Conservation (phyloP, 1,140 invertebrate genomes). For the Calliphora vicina region DNA sequence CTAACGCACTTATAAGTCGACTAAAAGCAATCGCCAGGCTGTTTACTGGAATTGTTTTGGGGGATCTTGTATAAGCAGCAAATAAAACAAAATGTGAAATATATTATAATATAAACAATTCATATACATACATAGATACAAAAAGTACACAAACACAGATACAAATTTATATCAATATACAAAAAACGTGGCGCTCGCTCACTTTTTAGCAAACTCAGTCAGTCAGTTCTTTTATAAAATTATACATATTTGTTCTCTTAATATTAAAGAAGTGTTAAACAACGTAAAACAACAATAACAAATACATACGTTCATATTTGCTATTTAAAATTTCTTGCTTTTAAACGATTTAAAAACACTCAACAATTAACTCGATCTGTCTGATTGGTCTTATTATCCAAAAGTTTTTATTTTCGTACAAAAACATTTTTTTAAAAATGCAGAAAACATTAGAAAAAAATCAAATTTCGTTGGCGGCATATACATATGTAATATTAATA, state of each 20-base stretch:
- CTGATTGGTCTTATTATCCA: no score
- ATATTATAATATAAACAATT: neutral
- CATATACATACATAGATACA: neutral
- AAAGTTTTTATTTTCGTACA: no score
- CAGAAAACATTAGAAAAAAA: no score
- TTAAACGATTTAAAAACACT: no score
- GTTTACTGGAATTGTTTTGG: conserved; percentile 16
- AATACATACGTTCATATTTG: no score
- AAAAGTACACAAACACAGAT: neutral
- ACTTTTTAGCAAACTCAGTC: neutral
- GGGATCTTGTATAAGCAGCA: conserved; percentile 18
- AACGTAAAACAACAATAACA: no score
- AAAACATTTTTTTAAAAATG: no score
- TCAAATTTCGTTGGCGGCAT: no score
- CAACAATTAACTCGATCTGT: no score
- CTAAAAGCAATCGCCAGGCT: neutral
- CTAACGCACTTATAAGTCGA: conserved; percentile 25
- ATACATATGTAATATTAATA: no score
- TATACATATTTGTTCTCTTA: neutral
- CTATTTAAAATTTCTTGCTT: no score
- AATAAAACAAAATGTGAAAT: neutral
- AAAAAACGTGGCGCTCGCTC: neutral
- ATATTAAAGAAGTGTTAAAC: neutral
- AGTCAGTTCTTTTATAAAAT: neutral
- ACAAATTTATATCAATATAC: neutral